Conservation (phyloP, 2,797 vertebrate species). For the Oophaga sylvatica region DNA sequence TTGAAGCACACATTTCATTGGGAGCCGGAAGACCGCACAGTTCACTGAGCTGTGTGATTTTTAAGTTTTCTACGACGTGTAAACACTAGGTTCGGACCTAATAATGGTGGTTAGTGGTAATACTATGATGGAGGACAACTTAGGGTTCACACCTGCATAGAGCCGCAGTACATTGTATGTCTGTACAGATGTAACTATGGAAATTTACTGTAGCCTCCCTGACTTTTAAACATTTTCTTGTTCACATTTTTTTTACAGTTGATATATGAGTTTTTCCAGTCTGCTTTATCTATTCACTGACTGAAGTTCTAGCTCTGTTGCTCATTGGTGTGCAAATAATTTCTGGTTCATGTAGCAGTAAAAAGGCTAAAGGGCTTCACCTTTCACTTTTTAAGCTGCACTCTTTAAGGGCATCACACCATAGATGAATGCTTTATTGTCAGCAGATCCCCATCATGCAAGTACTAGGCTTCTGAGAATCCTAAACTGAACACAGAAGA, state of each 20-base stretch:
- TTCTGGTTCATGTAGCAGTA: constrained; percentile 59
- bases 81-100: neutral
- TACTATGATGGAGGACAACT: neutral
- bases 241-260: neutral
- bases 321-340: constrained; percentile 56
- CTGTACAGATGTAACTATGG: neutral
- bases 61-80: too few species aligned
- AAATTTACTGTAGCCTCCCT: constrained; percentile 6
- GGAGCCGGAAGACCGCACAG: too few species aligned
- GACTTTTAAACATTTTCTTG: neutral
- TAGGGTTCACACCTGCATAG: neutral
- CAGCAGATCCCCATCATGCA: constrained; percentile 28
- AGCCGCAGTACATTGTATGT: neutral
- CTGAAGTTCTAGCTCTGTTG: constrained; percentile 26
- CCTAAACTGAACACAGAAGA: constrained; percentile 28
- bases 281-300: constrained; percentile 40
- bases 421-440: constrained; percentile 56
- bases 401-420: constrained; percentile 54
- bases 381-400: constrained; percentile 52
- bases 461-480: constrained; percentile 30
- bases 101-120: neutral
- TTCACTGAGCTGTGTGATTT: too few species aligned
- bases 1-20: too few species aligned
- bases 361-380: constrained; percentile 55
- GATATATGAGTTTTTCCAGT: constrained; percentile 31